Evolutionary conservation across 2,113 vertebrate genomes (phyloP).

Genomic region (Oreocharis arfaki): DNA sequence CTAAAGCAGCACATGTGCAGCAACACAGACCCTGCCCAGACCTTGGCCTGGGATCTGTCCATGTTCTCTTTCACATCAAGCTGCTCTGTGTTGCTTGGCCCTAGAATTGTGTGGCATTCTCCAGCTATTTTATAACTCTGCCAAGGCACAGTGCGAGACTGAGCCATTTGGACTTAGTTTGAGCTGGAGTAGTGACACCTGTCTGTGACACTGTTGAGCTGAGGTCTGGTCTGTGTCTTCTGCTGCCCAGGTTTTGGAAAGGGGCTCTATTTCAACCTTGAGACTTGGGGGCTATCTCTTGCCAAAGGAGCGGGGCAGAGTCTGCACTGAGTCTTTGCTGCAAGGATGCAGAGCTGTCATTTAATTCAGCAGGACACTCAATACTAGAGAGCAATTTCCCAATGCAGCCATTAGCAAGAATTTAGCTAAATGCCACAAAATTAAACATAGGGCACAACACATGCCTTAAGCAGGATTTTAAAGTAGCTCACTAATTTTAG

Average conservation of each 20-base stretch:
- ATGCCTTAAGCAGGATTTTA: background rate
- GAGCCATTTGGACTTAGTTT: background rate
- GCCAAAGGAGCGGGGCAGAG: background rate
- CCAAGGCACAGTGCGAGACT: background rate
- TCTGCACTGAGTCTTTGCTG: background rate
- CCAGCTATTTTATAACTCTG: background rate
- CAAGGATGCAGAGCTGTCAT: background rate
- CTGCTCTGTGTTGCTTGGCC: constrained; percentile 3
- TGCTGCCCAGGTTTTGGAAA: background rate
- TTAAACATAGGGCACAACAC: background rate
- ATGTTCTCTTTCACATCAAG: background rate
- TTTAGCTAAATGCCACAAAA: background rate
- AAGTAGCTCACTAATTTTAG: background rate
- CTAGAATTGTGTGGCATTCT: fast-evolving
- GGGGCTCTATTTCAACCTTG: background rate
- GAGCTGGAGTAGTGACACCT: background rate
- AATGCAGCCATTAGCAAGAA: background rate
- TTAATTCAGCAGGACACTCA: background rate
- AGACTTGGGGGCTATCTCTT: background rate
- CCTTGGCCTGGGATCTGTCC: background rate
- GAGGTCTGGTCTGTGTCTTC: background rate
- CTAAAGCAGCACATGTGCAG: background rate
- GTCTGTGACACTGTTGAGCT: background rate
- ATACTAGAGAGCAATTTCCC: background rate
- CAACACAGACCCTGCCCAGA: background rate